phyloP scores from a whole-genome alignment of 2,797 vertebrate species.

The Limnodromus scolopaceus region DNA sequence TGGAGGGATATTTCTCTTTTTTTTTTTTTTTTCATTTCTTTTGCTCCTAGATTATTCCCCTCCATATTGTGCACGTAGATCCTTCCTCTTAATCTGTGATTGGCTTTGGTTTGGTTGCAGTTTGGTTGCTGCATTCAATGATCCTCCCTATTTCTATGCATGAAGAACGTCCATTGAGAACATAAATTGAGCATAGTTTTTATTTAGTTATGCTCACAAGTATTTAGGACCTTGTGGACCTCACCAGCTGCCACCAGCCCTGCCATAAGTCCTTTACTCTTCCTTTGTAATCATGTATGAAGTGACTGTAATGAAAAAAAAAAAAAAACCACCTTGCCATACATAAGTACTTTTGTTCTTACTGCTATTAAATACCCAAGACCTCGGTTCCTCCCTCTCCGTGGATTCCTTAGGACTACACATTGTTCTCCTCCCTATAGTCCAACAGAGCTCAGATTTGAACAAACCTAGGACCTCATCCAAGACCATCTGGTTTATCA shows the following conservation, averaged over 20 bases:
- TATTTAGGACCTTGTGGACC: not conserved
- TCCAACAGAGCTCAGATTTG: not conserved
- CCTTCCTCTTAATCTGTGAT: not conserved
- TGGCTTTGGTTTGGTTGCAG: not conserved
- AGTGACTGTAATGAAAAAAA: not conserved
- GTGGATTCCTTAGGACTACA: not conserved
- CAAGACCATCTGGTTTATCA: slow-evolving; percentile 36
- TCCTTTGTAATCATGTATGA: not conserved
- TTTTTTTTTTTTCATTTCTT: not conserved
- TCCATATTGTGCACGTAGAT: fast-evolving
- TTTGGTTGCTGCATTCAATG: not conserved
- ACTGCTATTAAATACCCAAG: not conserved
- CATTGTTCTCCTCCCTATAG: not conserved
- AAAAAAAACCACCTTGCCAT: not conserved
- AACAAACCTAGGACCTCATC: slow-evolving; percentile 12
- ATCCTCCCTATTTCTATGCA: not conserved
- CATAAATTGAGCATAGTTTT: not conserved
- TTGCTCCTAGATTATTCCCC: not conserved
- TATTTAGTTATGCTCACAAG: not conserved
- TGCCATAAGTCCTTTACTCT: not conserved
- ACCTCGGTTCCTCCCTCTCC: not conserved
- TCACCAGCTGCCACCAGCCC: not conserved
- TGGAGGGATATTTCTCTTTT: not conserved
- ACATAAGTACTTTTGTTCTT: not conserved
- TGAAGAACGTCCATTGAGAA: not conserved